Evolutionary conservation across 2,797 vertebrate genomes (phyloP).

Genomic region (Masticophis lateralis): DNA sequence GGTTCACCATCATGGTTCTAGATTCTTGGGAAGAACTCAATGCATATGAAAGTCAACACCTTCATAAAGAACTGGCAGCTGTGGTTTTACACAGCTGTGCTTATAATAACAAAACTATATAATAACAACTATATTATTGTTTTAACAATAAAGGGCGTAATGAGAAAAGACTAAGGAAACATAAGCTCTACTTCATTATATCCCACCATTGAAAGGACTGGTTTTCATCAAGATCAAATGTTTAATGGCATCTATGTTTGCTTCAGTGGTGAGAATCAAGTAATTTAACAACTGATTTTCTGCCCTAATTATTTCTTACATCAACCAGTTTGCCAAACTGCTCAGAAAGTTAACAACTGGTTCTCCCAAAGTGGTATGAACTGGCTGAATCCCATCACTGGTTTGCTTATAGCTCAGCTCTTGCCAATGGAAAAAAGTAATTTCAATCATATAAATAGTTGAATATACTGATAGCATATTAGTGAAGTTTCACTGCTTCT

Average conservation of each 20-base stretch:
- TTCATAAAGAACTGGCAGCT: background rate
- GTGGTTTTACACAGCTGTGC: background rate
- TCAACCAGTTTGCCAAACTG: too few relatives aligned
- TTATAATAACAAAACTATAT: background rate
- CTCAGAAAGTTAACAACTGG: too few relatives aligned
- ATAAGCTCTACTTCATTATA: background rate
- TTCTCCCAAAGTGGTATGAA: too few relatives aligned
- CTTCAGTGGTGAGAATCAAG: too few relatives aligned
- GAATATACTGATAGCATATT: conserved; percentile 55
- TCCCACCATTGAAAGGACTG: background rate
- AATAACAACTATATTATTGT: background rate
- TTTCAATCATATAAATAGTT: conserved; percentile 18
- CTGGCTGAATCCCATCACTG: too few relatives aligned
- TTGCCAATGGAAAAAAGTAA: background rate
- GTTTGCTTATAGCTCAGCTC: background rate
- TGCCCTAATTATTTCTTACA: too few relatives aligned
- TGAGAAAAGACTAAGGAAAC: background rate
- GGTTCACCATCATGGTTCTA: background rate
- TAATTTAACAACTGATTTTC: too few relatives aligned
- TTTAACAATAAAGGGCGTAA: background rate
- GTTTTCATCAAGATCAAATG: background rate
- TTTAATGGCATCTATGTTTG: background rate
- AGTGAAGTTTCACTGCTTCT: conserved; percentile 59
- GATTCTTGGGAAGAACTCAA: background rate
- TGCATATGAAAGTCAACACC: background rate